Percentiles rank a stretch among this genome's conserved stretches.
Conservation (phyloP, 2,797 vertebrate species). For the Cyclura pinguis region DNA sequence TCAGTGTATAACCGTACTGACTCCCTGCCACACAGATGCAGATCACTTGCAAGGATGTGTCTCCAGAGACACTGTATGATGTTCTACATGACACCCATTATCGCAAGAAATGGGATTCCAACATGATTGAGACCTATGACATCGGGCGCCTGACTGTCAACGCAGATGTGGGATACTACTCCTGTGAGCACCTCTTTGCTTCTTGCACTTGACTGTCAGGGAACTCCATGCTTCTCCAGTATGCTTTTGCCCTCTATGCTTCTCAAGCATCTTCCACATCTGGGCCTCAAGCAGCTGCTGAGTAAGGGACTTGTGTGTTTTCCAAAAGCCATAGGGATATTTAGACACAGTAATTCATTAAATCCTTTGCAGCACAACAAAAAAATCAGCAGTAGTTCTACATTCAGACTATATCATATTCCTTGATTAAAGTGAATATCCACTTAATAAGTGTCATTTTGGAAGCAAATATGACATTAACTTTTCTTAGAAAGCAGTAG, state of each 20-base stretch:
- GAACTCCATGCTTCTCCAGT: not conserved
- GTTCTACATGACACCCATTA: constrained; percentile 87
- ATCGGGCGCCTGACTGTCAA: constrained; percentile 88
- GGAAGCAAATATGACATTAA: not conserved
- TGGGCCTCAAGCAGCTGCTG: not conserved
- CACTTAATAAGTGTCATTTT: not conserved
- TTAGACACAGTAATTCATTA: not conserved
- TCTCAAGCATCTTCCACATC: not conserved
- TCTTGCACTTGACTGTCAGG: not conserved
- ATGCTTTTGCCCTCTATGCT: not conserved
- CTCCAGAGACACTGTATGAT: constrained; percentile 84
- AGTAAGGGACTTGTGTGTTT: not conserved
- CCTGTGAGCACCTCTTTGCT: constrained; percentile 77
- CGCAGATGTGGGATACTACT: constrained; percentile 88
- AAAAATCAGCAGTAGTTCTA: not conserved
- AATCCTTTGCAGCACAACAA: not conserved
- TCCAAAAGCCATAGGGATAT: not conserved
- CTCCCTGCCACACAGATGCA: constrained; percentile 78
- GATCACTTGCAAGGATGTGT: constrained; percentile 86
- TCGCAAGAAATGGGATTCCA: constrained; percentile 87
- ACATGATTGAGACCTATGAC: constrained; percentile 90
- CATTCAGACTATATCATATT: not conserved
- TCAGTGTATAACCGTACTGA: not conserved
- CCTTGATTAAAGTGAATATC: not conserved
- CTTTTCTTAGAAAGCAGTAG: not conserved